Percentiles rank a stretch among this genome's conserved stretches.
These are phyloP conservation scores for Sarcophaga bullata DNA, from an alignment of 1,140 invertebrate genomes.

Conservation along the genomic window DNA sequence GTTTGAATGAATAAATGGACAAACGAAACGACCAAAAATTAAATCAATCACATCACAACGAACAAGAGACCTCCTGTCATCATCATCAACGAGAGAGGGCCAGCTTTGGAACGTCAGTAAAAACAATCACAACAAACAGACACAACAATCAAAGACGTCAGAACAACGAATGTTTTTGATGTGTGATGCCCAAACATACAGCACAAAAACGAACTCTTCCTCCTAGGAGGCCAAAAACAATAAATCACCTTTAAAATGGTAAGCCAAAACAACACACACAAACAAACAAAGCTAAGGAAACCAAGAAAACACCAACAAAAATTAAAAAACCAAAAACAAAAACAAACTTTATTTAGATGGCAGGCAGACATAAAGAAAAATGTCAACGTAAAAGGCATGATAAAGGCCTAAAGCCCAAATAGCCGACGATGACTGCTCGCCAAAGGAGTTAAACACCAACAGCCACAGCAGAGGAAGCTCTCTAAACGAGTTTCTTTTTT, in stretches of 20 bases:
- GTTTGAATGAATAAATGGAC: background rate
- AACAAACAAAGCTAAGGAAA: no score
- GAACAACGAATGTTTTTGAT: no score
- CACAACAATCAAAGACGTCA: no score
- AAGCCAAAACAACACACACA: background rate
- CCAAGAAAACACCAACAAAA: background rate
- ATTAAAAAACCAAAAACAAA: background rate
- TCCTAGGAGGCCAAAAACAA: background rate
- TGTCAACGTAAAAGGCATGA: slow-evolving; percentile 39
- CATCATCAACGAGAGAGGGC: slow-evolving; percentile 2
- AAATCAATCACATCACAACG: slow-evolving; percentile 35
- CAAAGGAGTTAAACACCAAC: background rate
- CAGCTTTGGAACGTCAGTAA: slow-evolving; percentile 7
- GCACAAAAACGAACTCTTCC: background rate
- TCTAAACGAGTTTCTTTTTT: background rate
- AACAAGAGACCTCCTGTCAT: slow-evolving; percentile 32
- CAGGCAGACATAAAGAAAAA: slow-evolving; percentile 30
- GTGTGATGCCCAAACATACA: no score
- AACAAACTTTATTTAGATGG: slow-evolving; percentile 18
- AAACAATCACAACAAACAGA: no score
- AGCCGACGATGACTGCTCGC: background rate
- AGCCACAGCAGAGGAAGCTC: background rate
- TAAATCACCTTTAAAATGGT: slow-evolving; percentile 11
- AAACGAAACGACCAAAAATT: slow-evolving; percentile 36
- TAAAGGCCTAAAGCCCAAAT: slow-evolving; percentile 10